Conservation (phyloP, 2,888 invertebrate genomes). For the Sycophila texana region DNA sequence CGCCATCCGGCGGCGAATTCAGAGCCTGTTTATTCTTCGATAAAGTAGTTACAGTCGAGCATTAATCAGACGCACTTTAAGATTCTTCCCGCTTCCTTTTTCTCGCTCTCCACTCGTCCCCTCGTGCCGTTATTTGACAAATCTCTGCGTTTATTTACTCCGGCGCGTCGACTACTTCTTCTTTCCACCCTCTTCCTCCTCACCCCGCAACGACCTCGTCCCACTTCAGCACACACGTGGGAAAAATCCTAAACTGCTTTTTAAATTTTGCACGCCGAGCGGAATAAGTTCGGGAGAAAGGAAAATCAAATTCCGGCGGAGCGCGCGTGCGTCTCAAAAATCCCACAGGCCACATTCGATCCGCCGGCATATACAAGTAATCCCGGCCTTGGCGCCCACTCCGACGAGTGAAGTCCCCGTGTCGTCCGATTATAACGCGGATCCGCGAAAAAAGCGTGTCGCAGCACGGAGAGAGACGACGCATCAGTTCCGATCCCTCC, state of each 20-base stretch:
- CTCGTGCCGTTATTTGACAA: no score
- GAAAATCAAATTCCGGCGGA: background rate
- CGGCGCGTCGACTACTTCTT: no score
- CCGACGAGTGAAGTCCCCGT: no score
- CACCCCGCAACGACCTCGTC: no score
- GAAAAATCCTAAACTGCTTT: no score
- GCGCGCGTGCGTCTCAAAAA: background rate
- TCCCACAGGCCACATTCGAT: conserved; percentile 11
- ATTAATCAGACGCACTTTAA: background rate
- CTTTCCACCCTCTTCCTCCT: no score
- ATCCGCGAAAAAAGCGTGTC: conserved; percentile 14
- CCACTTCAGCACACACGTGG: no score
- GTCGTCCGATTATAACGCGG: no score
- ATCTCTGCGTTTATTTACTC: no score
- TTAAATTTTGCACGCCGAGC: no score
- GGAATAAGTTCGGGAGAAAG: background rate
- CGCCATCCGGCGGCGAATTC: background rate
- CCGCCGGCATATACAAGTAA: conserved; percentile 8
- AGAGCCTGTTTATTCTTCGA: background rate
- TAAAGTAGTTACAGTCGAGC: background rate
- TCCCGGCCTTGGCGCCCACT: conserved; percentile 5
- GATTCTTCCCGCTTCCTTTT: no score
- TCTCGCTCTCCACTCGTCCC: no score
- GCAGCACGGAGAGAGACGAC: background rate
- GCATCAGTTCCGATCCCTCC: conserved; percentile 55